Evolutionary conservation across 2,797 vertebrate species (phyloP).

Genomic region (Cossypha dichroa): DNA sequence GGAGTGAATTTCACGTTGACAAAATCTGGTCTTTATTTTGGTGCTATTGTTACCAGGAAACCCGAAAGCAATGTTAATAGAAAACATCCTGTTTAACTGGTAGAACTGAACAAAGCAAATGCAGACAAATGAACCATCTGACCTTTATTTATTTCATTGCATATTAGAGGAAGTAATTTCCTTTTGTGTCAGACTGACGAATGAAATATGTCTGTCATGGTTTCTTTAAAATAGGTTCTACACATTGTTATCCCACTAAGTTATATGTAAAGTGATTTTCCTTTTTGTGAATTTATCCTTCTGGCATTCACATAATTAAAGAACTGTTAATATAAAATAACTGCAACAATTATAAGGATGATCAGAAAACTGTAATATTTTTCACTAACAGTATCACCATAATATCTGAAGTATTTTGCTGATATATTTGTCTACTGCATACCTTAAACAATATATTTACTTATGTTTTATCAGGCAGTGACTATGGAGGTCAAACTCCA

Average conservation of each 20-base stretch:
- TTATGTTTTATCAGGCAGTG: conserved; percentile 28
- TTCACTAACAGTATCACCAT: not conserved
- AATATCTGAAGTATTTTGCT: conserved; percentile 14
- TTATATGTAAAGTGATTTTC: not conserved
- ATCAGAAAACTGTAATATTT: not conserved
- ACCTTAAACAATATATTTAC: conserved; percentile 35
- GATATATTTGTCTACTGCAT: conserved; percentile 1
- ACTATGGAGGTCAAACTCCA: conserved; percentile 38
- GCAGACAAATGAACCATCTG: not conserved
- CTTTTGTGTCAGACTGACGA: conserved; percentile 14
- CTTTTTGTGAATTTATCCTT: not conserved
- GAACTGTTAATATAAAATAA: conserved; percentile 19
- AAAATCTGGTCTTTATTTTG: conserved; percentile 66
- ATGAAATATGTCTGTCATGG: conserved; percentile 13
- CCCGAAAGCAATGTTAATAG: not conserved
- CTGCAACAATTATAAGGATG: not conserved
- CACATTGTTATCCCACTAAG: not conserved
- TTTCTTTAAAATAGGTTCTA: conserved; percentile 26
- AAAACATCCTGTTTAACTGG: conserved; percentile 39
- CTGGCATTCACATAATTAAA: conserved; percentile 10
- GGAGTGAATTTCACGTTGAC: conserved; percentile 43
- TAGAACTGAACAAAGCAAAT: conserved; percentile 8
- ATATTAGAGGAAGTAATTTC: conserved; percentile 15
- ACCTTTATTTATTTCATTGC: conserved; percentile 29
- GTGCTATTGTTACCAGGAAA: conserved; percentile 74